Percentiles rank a stretch among this genome's conserved stretches.
phyloP scores from a whole-genome alignment of 2,888 invertebrate species.

The Cosmorhoe ocellata region DNA sequence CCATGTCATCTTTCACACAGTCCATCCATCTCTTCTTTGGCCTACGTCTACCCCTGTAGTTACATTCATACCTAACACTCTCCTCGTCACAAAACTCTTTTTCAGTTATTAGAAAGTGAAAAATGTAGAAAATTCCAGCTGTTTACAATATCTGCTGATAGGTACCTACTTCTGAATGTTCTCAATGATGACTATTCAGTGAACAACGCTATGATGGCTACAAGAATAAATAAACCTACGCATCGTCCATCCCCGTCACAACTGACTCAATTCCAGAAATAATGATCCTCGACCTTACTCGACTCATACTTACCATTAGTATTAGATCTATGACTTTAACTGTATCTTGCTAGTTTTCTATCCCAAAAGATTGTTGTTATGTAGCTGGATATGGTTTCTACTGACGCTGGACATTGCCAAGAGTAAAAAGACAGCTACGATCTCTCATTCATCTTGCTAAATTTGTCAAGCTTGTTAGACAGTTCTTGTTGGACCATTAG shows the following conservation, averaged over 20 bases:
- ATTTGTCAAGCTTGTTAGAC: not conserved
- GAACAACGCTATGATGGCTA: constrained; percentile 30
- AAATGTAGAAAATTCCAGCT: constrained; percentile 10
- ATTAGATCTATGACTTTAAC: not conserved
- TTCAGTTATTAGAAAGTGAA: no score
- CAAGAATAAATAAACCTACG: constrained; percentile 51
- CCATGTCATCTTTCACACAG: no score
- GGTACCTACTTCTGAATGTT: constrained; percentile 9
- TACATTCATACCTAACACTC: no score
- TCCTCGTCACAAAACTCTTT: no score
- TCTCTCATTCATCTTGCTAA: not conserved
- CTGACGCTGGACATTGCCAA: constrained; percentile 1
- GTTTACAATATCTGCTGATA: not conserved
- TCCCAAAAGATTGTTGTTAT: constrained; percentile 10
- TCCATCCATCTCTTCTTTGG: no score
- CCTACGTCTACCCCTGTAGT: no score
- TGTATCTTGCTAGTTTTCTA: not conserved
- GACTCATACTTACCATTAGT: not conserved
- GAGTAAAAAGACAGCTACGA: not conserved
- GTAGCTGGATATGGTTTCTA: constrained; percentile 3
- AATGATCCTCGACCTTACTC: constrained; percentile 38
- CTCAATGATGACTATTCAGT: constrained; percentile 33
- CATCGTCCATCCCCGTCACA: constrained; percentile 42
- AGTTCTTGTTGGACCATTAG: not conserved
- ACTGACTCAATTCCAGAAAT: constrained; percentile 62